These are phyloP conservation scores for Pasiphila rectangulata DNA, from an alignment of 2,888 invertebrate species.

Conservation along the genomic window DNA sequence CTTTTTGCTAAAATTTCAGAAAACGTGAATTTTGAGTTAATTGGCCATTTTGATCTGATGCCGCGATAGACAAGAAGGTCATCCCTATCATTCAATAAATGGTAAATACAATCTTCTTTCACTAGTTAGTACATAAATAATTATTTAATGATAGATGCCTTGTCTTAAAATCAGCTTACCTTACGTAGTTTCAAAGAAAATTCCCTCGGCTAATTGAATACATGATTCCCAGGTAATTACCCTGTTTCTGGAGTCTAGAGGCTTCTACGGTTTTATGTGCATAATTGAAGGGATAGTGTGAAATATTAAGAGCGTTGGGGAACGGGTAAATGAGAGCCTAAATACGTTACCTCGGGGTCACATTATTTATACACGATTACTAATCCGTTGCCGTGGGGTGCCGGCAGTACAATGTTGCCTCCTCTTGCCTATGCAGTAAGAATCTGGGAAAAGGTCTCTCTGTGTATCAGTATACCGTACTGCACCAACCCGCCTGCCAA, in stretches of 20 bases:
- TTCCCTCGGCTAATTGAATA: slow-evolving; percentile 16
- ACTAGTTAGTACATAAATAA: too few species aligned
- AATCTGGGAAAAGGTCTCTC: too few species aligned
- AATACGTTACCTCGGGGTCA: slow-evolving; percentile 12
- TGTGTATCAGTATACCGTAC: too few species aligned
- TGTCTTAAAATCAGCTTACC: not conserved
- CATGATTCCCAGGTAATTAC: slow-evolving; percentile 19
- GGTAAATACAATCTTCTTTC: too few species aligned
- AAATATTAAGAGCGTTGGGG: slow-evolving; percentile 28
- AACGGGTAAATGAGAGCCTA: slow-evolving; percentile 18
- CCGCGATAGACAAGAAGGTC: too few species aligned
- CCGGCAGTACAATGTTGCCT: too few species aligned
- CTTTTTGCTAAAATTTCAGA: too few species aligned
- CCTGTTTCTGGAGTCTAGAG: slow-evolving; percentile 5
- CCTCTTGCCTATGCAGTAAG: too few species aligned
- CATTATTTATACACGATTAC: slow-evolving; percentile 9
- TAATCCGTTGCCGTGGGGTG: slow-evolving; percentile 2
- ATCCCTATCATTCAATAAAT: too few species aligned
- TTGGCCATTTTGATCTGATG: too few species aligned
- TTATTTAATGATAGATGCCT: not conserved
- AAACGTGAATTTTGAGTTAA: too few species aligned
- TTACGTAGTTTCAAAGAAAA: not conserved
- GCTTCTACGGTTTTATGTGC: slow-evolving; percentile 16
- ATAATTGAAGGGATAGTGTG: slow-evolving; percentile 30
- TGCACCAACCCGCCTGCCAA: too few species aligned